Evolutionary conservation across 2,888 invertebrate genomes (phyloP), one percentile per base, ranked within the genome.

Genomic region (Trichopoda pennipes): DNA sequence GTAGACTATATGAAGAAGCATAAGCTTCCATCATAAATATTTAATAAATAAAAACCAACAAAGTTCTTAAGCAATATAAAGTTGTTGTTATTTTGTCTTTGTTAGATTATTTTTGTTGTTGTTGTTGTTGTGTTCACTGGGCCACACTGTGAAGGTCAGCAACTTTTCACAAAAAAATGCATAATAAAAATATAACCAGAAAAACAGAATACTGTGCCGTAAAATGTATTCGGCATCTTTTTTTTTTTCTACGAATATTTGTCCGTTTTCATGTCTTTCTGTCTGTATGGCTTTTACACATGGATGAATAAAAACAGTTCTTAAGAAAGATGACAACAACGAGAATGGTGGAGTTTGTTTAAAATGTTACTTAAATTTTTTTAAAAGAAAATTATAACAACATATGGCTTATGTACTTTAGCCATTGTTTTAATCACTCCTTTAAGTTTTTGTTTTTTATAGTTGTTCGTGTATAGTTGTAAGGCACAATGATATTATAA

Each of bases 131-230:
- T 81, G 81, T 74, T 83, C 75, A 83, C 83, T 83, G 83, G 80
- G 83, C 83, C 78, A 83, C 70, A 78, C 83, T 81, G 63, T 85
- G 85, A 85, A 85, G 85, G 85, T 85, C 85, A 85, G 85, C 85
- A 83, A 84, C 84, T 85, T 85, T 84, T 85, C 85, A 84, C 79
- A 82, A 82, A 82, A 82, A 82, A 38, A 38, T 38, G 38, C 38
- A 38, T 12, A 12, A 38, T 38, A 38, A 74, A 64, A 55, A 51
- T 10, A 35, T 44, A 56, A 49, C 12, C 17, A 61, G 32, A 78
- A 38, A 64, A 60, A 51, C 55, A 72, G 58, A 38, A 38, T 44
- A 35, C 53, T 55, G 49, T 38, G 68, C 47, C 32, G 17, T 63
- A 66, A 32, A 80, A 56, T 44, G 35, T 51, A 58, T 51, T 47